Evolutionary conservation across 2,113 vertebrate genomes (phyloP), one percentile per base, ranked within the genome.

Genomic region (Drymodes brunneopygia): DNA sequence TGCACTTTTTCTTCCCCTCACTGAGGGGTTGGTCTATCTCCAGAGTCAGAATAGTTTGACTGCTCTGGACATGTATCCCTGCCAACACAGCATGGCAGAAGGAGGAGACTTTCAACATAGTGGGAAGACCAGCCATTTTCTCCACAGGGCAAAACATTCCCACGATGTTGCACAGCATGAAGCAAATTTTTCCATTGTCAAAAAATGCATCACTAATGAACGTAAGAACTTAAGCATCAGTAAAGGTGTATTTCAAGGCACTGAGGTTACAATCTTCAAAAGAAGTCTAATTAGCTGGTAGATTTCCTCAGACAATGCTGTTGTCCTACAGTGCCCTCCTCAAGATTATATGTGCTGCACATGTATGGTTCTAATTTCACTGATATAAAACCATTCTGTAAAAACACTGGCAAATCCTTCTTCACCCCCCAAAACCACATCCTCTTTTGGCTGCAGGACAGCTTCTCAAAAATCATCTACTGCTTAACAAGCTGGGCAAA

Each of bases 31-130:
- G 88, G 50, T 24, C 79, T 70, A 58, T 80, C 87, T 96, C 94
- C 95, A 95, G 96, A 97, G 87, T 81, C 65, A 95, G 85, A 90
- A 84, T 12, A 85, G 85, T 95, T 97, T 80, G 86, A 81, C 93
- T 91, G 77, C 84, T 95, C 95, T 25, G 44, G 92, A 87, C 50
- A 20, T 1, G 1, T 66, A 54, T 51, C 80, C 33, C 70, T 91
- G 95, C 85, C 95, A 96, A 33, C 82, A 92, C 85, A 97, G 79
- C 81, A 45, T 35, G 88, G 86, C 83, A 95, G 58, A 57, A 87
- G 54, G 58, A 86, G 74, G 48, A 95, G 36, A 77, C 28, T 95
- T 83, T 17, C 47, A 29, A 75, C 74, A 36, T 44, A 6, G 79
- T 27, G 67, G 20, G 20, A 88, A 25, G 42, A 88, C 19, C 81